phyloP scores from a whole-genome alignment of 2,888 invertebrate genomes.

The Agriopis aurantiaria region DNA sequence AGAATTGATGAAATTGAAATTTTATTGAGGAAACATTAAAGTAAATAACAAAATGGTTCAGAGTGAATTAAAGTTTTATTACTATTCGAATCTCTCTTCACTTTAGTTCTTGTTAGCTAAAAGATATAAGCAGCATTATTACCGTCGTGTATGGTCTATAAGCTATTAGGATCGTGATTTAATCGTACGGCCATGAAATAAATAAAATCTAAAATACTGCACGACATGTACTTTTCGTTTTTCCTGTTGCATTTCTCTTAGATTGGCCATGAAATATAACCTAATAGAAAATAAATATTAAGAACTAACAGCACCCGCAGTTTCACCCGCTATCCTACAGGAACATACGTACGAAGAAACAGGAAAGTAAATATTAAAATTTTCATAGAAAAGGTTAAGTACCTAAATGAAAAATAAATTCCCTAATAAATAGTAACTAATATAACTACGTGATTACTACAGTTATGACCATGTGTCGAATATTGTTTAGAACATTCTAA shows the following conservation, averaged over 20 bases:
- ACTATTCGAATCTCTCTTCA: constrained; percentile 17
- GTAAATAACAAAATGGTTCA: constrained; percentile 21
- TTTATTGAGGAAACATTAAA: constrained; percentile 27
- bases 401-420: too few relatives aligned
- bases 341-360: too few relatives aligned
- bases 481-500: too few relatives aligned
- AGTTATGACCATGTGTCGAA: too few relatives aligned
- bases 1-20: constrained; percentile 12
- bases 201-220: constrained; percentile 30
- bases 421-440: too few relatives aligned
- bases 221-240: constrained; percentile 22
- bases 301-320: too few relatives aligned
- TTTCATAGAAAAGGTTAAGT: neutral
- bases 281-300: neutral
- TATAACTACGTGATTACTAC: too few relatives aligned
- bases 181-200: constrained; percentile 27
- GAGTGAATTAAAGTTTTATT: constrained; percentile 22
- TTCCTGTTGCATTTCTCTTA: constrained; percentile 7
- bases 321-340: too few relatives aligned
- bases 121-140: constrained; percentile 25
- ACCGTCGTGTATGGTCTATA: constrained; percentile 28
- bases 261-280: neutral
- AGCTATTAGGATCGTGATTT: constrained; percentile 32
- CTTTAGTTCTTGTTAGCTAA: constrained; percentile 28
- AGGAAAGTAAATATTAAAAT: neutral